Evolutionary conservation across 2,113 vertebrate species (phyloP), one percentile per base, ranked within the genome.

Genomic region (Chaetodon auriga): DNA sequence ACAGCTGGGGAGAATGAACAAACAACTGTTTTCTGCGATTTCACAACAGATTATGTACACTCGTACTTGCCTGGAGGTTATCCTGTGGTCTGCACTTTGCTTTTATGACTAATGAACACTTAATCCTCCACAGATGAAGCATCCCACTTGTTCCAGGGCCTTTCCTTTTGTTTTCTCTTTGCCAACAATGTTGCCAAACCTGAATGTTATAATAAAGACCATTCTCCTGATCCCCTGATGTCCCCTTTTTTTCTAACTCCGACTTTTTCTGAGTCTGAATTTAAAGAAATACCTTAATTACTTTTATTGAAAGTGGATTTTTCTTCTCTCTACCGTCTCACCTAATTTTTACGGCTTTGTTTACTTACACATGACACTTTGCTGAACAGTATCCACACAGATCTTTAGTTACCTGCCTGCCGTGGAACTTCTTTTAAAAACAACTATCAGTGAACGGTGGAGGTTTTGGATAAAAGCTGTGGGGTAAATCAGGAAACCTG

Each of bases 41-140:
- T 80, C 70, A 63, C 7, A 35, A 82, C 79, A 85, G 76, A 91
- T 91, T 85, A 87, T 75, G 72, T 78, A 30, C 88, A 92, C 84
- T 83, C 75, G 78, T 84, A 53, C 55, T 74, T 68, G 83, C 83
- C 88, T 77, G 69, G 80, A 86, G 85, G 80, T 83, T 45, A 86
- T 89, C 49, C 86, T 89, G 76, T 86, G 68, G 80, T 82, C 72
- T 83, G 58, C 63, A 69, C 62, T 80, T 73, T 84, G 53, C 81
- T 90, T 88, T 93, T 74, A 82, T 90, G 87, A 90, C 71, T 90
- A 89, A 91, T 86, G 81, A 87, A 71, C 55, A 66, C 46, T 54
- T 92, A 87, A 92, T 91, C 82, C 63, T 57, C 49, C 35, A 74
- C 90, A 93, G 91, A 93, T 93, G 85, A 92, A 85, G 48, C 57